Evolutionary conservation across 1,140 invertebrate species (phyloP).

Genomic region (Aphelenchoides fujianensis): DNA sequence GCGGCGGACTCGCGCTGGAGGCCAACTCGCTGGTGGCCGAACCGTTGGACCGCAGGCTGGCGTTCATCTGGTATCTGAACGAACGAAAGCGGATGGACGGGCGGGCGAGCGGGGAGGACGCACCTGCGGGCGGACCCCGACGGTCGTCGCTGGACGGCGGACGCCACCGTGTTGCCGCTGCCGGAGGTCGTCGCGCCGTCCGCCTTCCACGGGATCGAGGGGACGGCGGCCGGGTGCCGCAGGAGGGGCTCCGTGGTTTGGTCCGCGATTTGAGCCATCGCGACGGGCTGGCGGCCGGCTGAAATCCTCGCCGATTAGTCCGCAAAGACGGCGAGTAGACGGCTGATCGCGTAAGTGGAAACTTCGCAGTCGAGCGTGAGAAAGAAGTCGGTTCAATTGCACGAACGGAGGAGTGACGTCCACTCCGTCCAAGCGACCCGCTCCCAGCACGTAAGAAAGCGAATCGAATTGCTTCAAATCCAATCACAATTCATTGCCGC

Average conservation of each 20-base stretch:
- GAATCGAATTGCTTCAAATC: too few species aligned
- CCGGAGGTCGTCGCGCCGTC: background rate
- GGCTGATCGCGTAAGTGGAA: too few species aligned
- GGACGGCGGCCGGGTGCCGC: background rate
- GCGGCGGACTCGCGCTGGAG: background rate
- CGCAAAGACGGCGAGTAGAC: too few species aligned
- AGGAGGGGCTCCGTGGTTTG: background rate
- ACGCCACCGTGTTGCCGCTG: background rate
- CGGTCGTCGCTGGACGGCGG: background rate
- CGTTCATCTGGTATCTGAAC: conserved; percentile 8
- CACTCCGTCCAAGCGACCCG: too few species aligned
- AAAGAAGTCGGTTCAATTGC: too few species aligned
- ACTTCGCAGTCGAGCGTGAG: too few species aligned
- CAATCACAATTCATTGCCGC: too few species aligned
- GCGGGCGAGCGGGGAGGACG: background rate
- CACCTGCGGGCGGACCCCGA: conserved; percentile 3
- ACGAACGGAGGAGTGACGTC: too few species aligned
- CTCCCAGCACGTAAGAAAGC: too few species aligned
- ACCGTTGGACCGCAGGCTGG: conserved; percentile 9
- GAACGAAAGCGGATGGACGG: background rate
- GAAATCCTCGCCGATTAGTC: too few species aligned
- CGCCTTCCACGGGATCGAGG: background rate
- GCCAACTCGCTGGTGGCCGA: background rate
- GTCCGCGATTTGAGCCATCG: background rate
- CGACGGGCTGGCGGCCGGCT: background rate